Evolutionary conservation across 2,888 invertebrate genomes (phyloP), one percentile per base, ranked within the genome.

Genomic region (Sinelater perroti): DNA sequence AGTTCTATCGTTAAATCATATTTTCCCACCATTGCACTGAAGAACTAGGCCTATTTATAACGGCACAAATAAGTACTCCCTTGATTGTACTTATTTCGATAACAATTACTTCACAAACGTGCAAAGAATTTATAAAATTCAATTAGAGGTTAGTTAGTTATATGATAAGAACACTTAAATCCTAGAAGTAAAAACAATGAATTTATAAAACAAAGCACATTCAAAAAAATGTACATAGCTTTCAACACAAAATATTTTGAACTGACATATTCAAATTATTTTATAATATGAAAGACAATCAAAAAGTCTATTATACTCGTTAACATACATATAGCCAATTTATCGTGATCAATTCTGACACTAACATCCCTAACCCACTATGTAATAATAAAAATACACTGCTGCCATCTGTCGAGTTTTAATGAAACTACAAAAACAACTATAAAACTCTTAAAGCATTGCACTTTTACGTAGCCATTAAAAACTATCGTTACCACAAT

Each of bases 111-210:
- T 54, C 51, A 51, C 36, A 50, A 50, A 28, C 28, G 40, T 46
- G 50, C 47, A 49, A 51, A 56, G 60, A 61, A 61, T 61, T 63
- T 63, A 58, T 60, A 63, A 63, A 63, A 63, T 63, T 61, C 60
- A 56, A 50, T 61, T 44, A 57, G 56, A 56, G 40, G 31, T 50
- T 50, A 31, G 8, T 17, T 42, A 40, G 24, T 24, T 26, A 40
- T 24, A 26, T 24, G 24, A 38, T 38, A 11, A 24, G 14, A 52
- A 40, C 18, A 40, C 20, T 52, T 52, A 40, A 33, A 47, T 40
- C 36, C 21, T 36, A 17, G 24, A 13, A 20, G 16, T 60, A 52
- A 45, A 40, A 35, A 38, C 24, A 55, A 33, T 4, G 24, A 40
- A 38, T 24, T 16, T 17, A 17, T 21, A 40, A 40, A 21, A 40